These are phyloP conservation scores for Heteromormyrus szaboi DNA, from an alignment of 2,797 vertebrate genomes.

Conservation along the genomic window DNA sequence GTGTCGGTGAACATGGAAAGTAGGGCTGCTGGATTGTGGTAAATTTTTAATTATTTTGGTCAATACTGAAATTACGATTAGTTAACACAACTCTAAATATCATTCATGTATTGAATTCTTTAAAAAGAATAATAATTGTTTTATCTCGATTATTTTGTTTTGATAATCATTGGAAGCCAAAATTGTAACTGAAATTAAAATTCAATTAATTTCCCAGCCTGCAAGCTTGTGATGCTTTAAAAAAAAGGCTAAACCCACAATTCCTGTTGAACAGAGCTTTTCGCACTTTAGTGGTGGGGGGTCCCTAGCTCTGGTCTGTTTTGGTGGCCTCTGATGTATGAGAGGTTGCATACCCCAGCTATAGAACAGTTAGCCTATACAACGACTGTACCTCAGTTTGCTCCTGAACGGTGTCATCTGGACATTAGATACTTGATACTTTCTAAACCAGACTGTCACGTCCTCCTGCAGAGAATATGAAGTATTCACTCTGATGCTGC, in stretches of 20 bases:
- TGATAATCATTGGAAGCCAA: neutral
- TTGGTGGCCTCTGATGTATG: neutral
- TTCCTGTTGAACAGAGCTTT: neutral
- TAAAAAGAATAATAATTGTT: neutral
- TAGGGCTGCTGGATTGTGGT: neutral
- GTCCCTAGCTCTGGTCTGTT: neutral
- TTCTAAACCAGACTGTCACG: slow-evolving; percentile 44
- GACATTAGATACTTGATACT: slow-evolving; percentile 40
- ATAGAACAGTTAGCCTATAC: neutral
- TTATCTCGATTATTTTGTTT: neutral
- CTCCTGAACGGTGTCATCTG: slow-evolving; percentile 32
- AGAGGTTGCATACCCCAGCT: neutral
- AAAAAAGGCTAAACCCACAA: neutral
- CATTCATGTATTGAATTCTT: neutral
- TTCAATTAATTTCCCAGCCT: neutral
- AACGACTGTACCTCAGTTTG: slow-evolving; percentile 37
- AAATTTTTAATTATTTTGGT: neutral
- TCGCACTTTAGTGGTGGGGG: neutral
- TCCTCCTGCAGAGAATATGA: slow-evolving; percentile 36
- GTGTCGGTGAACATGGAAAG: neutral
- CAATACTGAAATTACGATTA: neutral
- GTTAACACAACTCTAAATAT: neutral
- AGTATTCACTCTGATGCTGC: slow-evolving; percentile 19
- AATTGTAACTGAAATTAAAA: neutral
- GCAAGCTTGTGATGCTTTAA: neutral